A percentile compares a stretch with the other conserved stretches of the same genome.
Conservation (phyloP, 1,140 invertebrate genomes). For the Metopolophium dirhodum region DNA sequence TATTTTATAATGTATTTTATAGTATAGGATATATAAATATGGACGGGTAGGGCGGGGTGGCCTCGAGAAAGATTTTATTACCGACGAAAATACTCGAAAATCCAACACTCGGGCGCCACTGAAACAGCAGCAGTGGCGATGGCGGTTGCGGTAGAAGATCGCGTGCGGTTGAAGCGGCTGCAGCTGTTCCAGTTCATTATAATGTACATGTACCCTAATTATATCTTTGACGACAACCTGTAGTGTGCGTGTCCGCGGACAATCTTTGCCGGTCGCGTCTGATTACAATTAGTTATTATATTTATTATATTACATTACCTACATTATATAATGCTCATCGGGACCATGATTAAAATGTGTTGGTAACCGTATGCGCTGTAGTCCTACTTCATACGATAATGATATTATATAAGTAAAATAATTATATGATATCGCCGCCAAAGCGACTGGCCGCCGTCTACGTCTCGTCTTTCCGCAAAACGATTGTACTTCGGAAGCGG, state of each 20-base stretch:
- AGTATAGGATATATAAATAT: too few species aligned
- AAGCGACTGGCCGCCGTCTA: neutral
- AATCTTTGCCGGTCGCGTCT: neutral
- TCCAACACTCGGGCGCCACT: neutral
- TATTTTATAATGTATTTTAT: too few species aligned
- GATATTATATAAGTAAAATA: neutral
- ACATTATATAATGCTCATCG: neutral
- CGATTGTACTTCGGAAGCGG: neutral
- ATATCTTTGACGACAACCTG: neutral
- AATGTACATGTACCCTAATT: neutral
- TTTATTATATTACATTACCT: neutral
- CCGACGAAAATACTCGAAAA: neutral
- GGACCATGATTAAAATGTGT: neutral
- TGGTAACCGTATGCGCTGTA: neutral
- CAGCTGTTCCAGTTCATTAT: neutral
- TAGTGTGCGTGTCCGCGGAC: neutral
- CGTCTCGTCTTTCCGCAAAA: neutral
- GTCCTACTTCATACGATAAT: neutral
- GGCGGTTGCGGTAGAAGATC: neutral
- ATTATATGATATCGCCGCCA: neutral
- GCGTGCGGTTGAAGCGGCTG: neutral
- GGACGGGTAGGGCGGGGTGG: neutral
- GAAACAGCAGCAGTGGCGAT: neutral
- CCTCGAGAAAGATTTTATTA: neutral
- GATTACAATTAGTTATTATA: neutral